These are phyloP conservation scores for Dicyema japonicum DNA, from an alignment of 1,140 invertebrate species.

Conservation along the genomic window DNA sequence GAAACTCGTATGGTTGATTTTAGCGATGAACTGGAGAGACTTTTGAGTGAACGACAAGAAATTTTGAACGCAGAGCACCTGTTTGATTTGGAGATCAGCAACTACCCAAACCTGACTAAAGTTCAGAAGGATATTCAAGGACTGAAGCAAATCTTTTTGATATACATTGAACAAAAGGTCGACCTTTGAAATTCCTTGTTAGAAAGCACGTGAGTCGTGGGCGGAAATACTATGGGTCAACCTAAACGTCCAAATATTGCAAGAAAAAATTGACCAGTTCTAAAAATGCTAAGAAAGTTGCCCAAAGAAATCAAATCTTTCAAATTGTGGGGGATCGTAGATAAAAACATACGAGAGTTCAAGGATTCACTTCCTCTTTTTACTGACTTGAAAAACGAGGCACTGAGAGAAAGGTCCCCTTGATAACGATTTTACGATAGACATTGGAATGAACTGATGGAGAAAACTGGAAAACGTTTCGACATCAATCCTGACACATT, in stretches of 20 bases:
- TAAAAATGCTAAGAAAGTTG: conserved; percentile 37
- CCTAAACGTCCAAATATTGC: conserved; percentile 40
- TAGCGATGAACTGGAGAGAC: conserved; percentile 27
- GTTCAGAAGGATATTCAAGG: conserved; percentile 35
- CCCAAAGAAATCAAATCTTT: conserved; percentile 25
- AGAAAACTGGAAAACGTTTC: conserved; percentile 41
- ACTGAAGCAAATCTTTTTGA: conserved; percentile 35
- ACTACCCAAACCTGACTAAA: conserved; percentile 37
- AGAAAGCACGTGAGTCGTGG: conserved; percentile 35
- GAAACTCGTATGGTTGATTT: conserved; percentile 19
- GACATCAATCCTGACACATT: conserved; percentile 51
- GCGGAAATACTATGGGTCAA: conserved; percentile 49
- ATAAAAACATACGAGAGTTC: conserved; percentile 49
- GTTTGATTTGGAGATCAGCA: conserved; percentile 43
- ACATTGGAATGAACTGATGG: conserved; percentile 55
- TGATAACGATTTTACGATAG: conserved; percentile 7
- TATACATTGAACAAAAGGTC: conserved; percentile 41
- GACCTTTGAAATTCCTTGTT: not conserved
- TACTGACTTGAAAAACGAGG: conserved; percentile 56
- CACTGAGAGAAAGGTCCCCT: conserved; percentile 33
- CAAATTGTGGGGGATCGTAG: conserved; percentile 30
- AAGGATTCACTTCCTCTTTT: conserved; percentile 49
- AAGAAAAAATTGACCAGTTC: conserved; percentile 45
- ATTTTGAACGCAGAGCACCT: conserved; percentile 43
- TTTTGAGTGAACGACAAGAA: conserved; percentile 31